Evolutionary conservation across 2,888 invertebrate genomes (phyloP), one percentile per base, ranked within the genome.

Genomic region (Halictus ligatus): DNA sequence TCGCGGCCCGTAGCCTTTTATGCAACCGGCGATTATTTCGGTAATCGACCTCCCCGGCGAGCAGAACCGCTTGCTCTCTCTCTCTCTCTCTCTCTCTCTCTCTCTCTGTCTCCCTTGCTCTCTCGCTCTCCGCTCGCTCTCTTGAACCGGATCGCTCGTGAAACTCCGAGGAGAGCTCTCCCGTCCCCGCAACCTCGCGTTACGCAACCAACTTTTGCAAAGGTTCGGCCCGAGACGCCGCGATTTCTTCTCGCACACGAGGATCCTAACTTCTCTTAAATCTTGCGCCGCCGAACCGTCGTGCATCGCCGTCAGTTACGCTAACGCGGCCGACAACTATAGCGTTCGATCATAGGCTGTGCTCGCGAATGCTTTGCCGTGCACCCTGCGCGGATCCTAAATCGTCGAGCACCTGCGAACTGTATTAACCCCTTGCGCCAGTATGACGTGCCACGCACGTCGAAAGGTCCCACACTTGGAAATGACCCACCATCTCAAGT

Each of bases 11-110:
- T 48, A 69, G 81, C 67, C 80, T 82, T 64, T 83, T 79, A 78
- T 86, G 83, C 87, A 86, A 85, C 83, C 83, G 43, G 77, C 83
- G 80, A 83, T 85, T 81, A 88, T 85, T 88, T 89, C 81, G 79
- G 77, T 76, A 83, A 88, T 85, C 88, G 90, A 83, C 81, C 77
- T 74, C 71, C 78, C 58, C 54, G 77, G 54, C 81, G n/a, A 60
- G 60, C 67, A 21, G 69, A 69, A 43, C 69, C 40, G 35, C 35
- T 67, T 21, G 15, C 35, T 67, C 69, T 8, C 69, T 50, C 50
- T 50, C 7, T 7, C 8, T 67, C 35, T 6, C 67, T 64, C 29
- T 15, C 29, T 43, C 29, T 12, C 64, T 29, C 13, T n/a, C 43
- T 72, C 13, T 75, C 35, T 35, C 35, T 35, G 2, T 35, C 35